Base-by-base conservation (phyloP, 1,140 invertebrate species). In the Drosophila simulans region DNA sequence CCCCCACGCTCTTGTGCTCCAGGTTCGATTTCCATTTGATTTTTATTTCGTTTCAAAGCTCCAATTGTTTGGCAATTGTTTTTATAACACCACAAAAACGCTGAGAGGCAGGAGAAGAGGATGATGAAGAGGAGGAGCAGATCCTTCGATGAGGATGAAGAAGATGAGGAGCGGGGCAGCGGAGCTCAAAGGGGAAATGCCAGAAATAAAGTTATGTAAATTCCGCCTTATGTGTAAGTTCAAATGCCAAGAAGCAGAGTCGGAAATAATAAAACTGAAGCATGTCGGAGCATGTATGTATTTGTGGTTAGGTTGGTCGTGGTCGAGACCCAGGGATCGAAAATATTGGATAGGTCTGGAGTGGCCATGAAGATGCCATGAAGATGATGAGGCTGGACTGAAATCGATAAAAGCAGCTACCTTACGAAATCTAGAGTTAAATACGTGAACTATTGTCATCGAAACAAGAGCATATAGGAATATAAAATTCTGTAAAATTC, bases 161-260 rank as follows among this genome's bases (percentile, higher is more conserved):
- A 42, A 52, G 55, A 22, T 15, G 53, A 39, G 25, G 39, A 43
- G 51, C 22, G n/a, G 37, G 15, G 43, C 17, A 56, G 45, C 15
- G n/a, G 15, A 58, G 72, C 72, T 53, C 54, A 56, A 63, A 88
- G 75, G 76, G 83, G 69, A 86, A 88, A 82, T 75, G 79, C 83
- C 83, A 79, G 72, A 89, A 77, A 83, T 89, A 84, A 89, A 88
- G 84, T 88, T 88, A 89, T 88, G 83, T 80, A 88, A 88, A 89
- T 88, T 80, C 53, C 74, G 54, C 70, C 63, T 77, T 77, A 69
- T 75, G 53, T 65, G 62, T 56, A 31, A 56, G 80, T 77, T 73
- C 55, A 45, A 77, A 73, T 65, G 60, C 52, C 76, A 77, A 72
- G 56, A 69, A 77, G 64, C 55, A 58, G 59, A 68, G 55, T 71